Base-by-base conservation (phyloP, 2,888 invertebrate species). In the Leptopilina syphax region DNA sequence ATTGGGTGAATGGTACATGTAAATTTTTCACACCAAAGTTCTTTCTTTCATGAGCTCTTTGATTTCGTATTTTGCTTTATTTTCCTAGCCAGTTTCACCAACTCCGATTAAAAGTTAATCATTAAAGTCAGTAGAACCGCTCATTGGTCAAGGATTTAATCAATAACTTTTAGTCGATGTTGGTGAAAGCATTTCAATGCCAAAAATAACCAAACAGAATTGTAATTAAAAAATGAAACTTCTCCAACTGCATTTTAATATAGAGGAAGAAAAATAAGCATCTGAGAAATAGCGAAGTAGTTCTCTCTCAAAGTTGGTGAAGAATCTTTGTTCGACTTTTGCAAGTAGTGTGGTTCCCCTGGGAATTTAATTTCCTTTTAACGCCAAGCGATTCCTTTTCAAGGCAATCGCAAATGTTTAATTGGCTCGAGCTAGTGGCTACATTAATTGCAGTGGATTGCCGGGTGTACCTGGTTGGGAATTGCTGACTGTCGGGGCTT, bases 381-480 rank as follows among this genome's bases (percentile, higher is more conserved):
- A 86, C 87, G 84, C 82, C 81, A 67, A 81, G 83, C 84, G 85
- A 88, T 89, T 89, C 86, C 87, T 88, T 89, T 87, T 86, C 86
- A 84, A 77, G 84, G 86, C 84, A 82, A 83, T 83, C 81, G 81
- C 84, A 81, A 84, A 85, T 86, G 84, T 85, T 84, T 87, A 86
- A 86, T 87, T 90, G 88, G 87, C 84, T 84, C 81, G 82, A 84
- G 86, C 82, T 84, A 83, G 85, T 86, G 86, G 87, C 86, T 85
- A 89, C 90, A 90, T 90, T 90, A 91, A 91, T 91, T 91, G 90
- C 88, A 86, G 81, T 80, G 86, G 86, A 88, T 88, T 86, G 87
- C 84, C 82, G 79, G 84, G 84, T 47, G 47, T 85, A 85, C 83
- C 85, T 84, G 83, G 84, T 79, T 82, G 77, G 87, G 84, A 81